Percentiles rank a stretch among this genome's conserved stretches.
Evolutionary conservation across 2,797 vertebrate species (phyloP).

Genomic region (Rhinella marina): DNA sequence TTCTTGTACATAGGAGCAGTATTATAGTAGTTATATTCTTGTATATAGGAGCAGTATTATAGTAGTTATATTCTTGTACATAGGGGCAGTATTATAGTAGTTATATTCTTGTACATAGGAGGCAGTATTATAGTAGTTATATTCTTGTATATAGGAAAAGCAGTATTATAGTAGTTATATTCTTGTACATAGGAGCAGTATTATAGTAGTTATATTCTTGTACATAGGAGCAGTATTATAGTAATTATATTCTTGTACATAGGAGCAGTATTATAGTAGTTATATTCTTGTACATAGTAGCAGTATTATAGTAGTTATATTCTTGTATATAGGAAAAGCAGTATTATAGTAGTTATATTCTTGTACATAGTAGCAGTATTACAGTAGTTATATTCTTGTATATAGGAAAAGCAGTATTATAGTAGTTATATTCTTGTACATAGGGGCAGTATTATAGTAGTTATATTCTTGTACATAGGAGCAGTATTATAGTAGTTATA

Average conservation of each 20-base stretch:
- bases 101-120: slow-evolving; percentile 1
- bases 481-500: slow-evolving; percentile 2
- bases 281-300: too few species aligned
- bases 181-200: too few species aligned
- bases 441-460: slow-evolving; percentile 1
- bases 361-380: background rate
- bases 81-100: slow-evolving; percentile 1
- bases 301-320: too few species aligned
- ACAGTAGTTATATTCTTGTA: slow-evolving; percentile 3
- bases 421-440: too few species aligned
- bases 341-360: too few species aligned
- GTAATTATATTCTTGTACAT: too few species aligned
- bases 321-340: too few species aligned
- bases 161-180: too few species aligned
- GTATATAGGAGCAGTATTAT: background rate
- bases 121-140: slow-evolving; percentile 4
- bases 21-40: slow-evolving; percentile 6
- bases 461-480: slow-evolving; percentile 5
- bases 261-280: too few species aligned
- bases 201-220: too few species aligned
- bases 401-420: background rate
- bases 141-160: background rate
- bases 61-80: slow-evolving; percentile 1
- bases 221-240: too few species aligned
- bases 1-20: background rate